Conservation (phyloP, 2,888 invertebrate species). For the Acrobeloides nanus region DNA sequence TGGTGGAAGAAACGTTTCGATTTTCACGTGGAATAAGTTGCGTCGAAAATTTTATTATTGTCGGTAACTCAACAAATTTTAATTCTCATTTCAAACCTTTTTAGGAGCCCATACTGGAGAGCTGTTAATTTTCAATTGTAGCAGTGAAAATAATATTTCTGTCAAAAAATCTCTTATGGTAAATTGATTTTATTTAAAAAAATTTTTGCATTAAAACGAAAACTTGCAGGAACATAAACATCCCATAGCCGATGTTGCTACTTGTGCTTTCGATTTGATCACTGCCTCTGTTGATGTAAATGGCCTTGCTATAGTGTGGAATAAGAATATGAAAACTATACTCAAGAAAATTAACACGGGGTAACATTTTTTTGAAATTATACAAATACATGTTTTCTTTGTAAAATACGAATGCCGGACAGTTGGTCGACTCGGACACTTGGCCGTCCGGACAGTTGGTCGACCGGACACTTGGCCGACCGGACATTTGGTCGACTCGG, state of each 20-base stretch:
- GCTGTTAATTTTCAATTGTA: slow-evolving; percentile 36
- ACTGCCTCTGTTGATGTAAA: slow-evolving; percentile 37
- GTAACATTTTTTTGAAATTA: slow-evolving; percentile 21
- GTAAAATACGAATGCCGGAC: too few species aligned
- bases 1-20: slow-evolving; percentile 6
- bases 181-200: not conserved
- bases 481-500: too few species aligned
- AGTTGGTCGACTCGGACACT: too few species aligned
- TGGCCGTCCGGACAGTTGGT: too few species aligned
- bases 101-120: slow-evolving; percentile 40
- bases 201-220: too few species aligned
- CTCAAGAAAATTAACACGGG: slow-evolving; percentile 31
- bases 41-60: slow-evolving; percentile 38
- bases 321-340: slow-evolving; percentile 36
- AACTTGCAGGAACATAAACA: slow-evolving; percentile 34
- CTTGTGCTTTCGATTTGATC: slow-evolving; percentile 46
- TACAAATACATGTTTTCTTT: too few species aligned
- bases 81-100: not conserved
- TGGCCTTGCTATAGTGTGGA: slow-evolving; percentile 44
- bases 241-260: slow-evolving; percentile 44
- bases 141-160: slow-evolving; percentile 37
- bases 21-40: slow-evolving; percentile 34
- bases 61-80: slow-evolving; percentile 25
- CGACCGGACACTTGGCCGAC: too few species aligned
- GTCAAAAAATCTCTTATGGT: too few species aligned